Percentiles rank a stretch among this genome's conserved stretches.
Evolutionary conservation across 2,113 vertebrate species (phyloP).

Genomic region (Dryoscopus gambensis): DNA sequence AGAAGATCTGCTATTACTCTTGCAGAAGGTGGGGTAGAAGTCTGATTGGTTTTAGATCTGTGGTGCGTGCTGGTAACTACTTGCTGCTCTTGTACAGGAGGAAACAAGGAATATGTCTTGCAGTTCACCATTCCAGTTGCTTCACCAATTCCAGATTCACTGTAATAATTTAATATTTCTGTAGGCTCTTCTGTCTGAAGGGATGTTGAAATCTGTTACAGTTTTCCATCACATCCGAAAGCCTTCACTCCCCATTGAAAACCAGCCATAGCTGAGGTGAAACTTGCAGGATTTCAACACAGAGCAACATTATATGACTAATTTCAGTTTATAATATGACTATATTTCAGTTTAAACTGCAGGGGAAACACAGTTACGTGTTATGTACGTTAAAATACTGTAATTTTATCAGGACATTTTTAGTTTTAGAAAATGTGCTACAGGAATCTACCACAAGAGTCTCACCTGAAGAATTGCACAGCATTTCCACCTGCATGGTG

Average conservation of each 20-base stretch:
- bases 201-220: not conserved
- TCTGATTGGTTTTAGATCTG: not conserved
- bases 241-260: not conserved
- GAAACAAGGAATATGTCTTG: not conserved
- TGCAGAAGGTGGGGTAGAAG: not conserved
- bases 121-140: not conserved
- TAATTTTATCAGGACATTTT: not conserved
- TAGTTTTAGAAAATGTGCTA: not conserved
- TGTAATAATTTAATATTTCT: not conserved
- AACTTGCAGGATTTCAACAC: not conserved
- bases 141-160: not conserved
- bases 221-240: not conserved
- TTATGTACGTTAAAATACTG: not conserved
- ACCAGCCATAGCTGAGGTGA: not conserved
- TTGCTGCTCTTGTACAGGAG: not conserved
- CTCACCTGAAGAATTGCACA: constrained; percentile 4
- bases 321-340: not conserved
- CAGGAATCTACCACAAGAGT: not conserved
- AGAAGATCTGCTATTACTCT: not conserved
- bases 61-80: not conserved
- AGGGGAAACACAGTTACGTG: not conserved
- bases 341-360: not conserved
- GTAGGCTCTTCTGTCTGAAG: not conserved
- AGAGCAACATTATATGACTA: not conserved
- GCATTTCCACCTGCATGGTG: not conserved